Evolutionary conservation across 2,888 invertebrate genomes (phyloP).

Genomic region (Clistopyga incitator): DNA sequence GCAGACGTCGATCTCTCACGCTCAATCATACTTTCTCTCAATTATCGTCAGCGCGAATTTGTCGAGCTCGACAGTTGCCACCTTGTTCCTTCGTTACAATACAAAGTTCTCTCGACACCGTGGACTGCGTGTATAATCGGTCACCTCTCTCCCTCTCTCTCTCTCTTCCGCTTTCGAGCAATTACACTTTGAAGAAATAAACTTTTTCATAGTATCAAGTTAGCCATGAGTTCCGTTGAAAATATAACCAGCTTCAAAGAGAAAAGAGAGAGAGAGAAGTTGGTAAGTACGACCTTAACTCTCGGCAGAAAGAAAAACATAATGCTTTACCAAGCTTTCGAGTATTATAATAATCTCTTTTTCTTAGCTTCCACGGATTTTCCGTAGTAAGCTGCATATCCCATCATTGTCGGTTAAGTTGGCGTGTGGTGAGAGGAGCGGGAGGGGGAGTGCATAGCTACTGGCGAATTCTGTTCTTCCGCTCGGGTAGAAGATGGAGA

Average conservation of each 20-base stretch:
- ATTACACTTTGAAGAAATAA: conserved; percentile 3
- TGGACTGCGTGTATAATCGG: conserved; percentile 1
- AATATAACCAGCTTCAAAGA: not conserved
- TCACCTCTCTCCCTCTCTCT: not conserved
- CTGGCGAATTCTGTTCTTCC: conserved; percentile 10
- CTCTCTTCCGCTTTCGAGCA: not conserved
- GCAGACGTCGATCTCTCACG: conserved; percentile 7
- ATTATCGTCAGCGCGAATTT: conserved; percentile 6
- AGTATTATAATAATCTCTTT: conserved; percentile 31
- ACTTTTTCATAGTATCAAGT: not conserved
- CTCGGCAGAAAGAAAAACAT: conserved; percentile 14
- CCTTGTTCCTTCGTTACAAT: not conserved
- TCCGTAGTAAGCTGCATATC: conserved; percentile 3
- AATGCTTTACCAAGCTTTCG: not conserved
- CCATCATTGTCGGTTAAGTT: not conserved
- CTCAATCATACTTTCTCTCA: conserved; percentile 21
- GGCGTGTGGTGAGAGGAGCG: too few species aligned
- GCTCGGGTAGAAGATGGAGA: not conserved
- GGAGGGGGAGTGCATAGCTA: not conserved
- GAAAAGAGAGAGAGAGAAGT: too few species aligned
- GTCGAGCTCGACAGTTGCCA: not conserved
- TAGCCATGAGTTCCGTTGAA: conserved; percentile 3
- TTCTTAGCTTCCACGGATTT: conserved; percentile 16
- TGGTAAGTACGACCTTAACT: not conserved
- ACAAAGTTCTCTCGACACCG: conserved; percentile 2